Percentiles rank a stretch among this genome's conserved stretches.
phyloP scores from a whole-genome alignment of 2,797 vertebrate species.

The Coendou prehensilis region DNA sequence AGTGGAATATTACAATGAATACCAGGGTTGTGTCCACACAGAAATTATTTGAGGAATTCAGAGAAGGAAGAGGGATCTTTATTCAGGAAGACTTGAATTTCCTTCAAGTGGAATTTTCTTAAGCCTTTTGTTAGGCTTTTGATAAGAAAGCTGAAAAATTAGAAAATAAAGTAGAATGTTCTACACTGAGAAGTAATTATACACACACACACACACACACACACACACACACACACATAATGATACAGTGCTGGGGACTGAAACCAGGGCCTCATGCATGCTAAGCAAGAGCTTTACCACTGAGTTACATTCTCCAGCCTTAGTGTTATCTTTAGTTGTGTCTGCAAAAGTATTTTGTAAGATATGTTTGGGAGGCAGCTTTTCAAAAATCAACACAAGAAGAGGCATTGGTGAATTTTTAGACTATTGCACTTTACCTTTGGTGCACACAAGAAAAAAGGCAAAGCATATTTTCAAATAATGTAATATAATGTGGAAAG shows the following conservation, averaged over 20 bases:
- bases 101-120: background rate
- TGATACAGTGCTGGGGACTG: background rate
- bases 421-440: conserved; percentile 29
- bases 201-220: background rate
- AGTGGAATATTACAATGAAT: background rate
- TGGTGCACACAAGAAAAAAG: background rate
- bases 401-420: background rate
- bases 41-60: conserved; percentile 10
- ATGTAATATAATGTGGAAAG: conserved; percentile 1
- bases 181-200: background rate
- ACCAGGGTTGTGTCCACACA: background rate
- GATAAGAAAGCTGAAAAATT: conserved; percentile 29
- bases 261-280: background rate
- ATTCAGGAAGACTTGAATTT: background rate
- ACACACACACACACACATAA: background rate
- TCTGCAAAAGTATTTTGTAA: background rate
- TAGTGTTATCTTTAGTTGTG: background rate
- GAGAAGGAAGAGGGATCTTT: background rate
- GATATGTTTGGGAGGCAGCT: conserved; percentile 27
- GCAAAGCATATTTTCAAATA: conserved; percentile 60
- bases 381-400: conserved; percentile 27
- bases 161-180: conserved; percentile 36
- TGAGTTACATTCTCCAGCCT: background rate
- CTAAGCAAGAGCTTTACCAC: background rate
- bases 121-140: conserved; percentile 33